Percentiles rank a stretch among this genome's conserved stretches.
phyloP scores from a whole-genome alignment of 2,797 vertebrate genomes.

The Periparus ater region DNA sequence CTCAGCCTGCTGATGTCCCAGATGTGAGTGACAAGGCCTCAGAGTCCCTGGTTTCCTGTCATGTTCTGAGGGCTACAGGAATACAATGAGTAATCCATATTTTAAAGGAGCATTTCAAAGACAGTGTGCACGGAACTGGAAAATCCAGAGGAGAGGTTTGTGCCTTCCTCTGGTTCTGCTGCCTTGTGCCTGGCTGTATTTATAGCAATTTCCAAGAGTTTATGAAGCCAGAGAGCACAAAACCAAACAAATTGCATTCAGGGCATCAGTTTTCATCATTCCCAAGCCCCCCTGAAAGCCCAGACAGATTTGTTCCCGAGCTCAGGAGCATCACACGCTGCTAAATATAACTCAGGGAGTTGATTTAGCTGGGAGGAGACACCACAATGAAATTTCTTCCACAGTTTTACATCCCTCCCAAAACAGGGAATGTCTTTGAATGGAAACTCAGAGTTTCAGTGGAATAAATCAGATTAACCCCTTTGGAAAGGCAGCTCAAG shows the following conservation, averaged over 20 bases:
- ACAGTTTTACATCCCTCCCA: background rate
- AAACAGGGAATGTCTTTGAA: background rate
- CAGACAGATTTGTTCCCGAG: background rate
- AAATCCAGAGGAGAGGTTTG: background rate
- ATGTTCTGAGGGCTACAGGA: background rate
- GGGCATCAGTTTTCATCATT: background rate
- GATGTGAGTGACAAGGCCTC: background rate
- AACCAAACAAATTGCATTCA: background rate
- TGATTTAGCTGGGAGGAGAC: background rate
- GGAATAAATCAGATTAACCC: background rate
- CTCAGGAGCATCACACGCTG: background rate
- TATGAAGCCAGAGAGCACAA: background rate
- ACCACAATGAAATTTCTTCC: background rate
- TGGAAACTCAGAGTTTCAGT: background rate
- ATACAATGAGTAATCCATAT: background rate
- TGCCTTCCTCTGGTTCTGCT: background rate
- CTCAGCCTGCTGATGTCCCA: background rate
- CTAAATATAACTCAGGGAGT: background rate
- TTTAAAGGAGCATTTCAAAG: background rate
- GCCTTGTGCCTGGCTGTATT: background rate
- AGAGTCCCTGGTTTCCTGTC: background rate
- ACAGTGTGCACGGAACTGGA: rapidly evolving
- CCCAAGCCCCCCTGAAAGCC: background rate
- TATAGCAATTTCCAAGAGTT: background rate
- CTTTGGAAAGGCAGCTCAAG: background rate